phyloP scores from a whole-genome alignment of 2,113 vertebrate genomes.

The Hepsetus odoe region DNA sequence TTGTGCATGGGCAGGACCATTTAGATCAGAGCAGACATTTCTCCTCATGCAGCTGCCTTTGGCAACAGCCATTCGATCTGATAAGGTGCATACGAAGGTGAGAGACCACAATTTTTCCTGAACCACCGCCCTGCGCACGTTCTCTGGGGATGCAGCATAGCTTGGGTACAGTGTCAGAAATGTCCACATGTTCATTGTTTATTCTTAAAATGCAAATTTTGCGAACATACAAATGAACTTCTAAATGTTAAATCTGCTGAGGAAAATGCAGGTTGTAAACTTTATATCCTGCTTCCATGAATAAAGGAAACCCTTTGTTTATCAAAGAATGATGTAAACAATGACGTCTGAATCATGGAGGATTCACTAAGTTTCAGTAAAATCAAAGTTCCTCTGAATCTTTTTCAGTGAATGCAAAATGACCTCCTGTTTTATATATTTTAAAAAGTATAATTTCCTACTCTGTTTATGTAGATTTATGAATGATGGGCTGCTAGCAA shows the following conservation, averaged over 20 bases:
- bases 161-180: too few relatives aligned
- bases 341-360: not conserved
- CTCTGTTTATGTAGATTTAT: slow-evolving; percentile 43
- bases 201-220: too few relatives aligned
- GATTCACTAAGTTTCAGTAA: too few relatives aligned
- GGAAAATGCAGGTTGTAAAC: too few relatives aligned
- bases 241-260: too few relatives aligned
- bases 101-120: slow-evolving; percentile 45
- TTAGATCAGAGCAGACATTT: slow-evolving; percentile 43
- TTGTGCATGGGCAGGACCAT: slow-evolving; percentile 42
- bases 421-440: too few relatives aligned
- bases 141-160: too few relatives aligned
- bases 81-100: slow-evolving; percentile 58
- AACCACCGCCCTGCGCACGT: not conserved
- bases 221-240: not conserved
- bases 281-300: too few relatives aligned
- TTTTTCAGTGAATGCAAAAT: not conserved
- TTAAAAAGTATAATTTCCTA: not conserved
- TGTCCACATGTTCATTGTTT: too few relatives aligned
- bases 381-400: not conserved
- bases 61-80: slow-evolving; percentile 44
- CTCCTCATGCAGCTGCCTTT: slow-evolving; percentile 4
- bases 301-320: too few relatives aligned
- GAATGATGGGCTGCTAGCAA: slow-evolving; percentile 56
- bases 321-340: not conserved